Base-by-base conservation (phyloP, 2,113 vertebrate genomes). In the Corynorhinus townsendii region DNA sequence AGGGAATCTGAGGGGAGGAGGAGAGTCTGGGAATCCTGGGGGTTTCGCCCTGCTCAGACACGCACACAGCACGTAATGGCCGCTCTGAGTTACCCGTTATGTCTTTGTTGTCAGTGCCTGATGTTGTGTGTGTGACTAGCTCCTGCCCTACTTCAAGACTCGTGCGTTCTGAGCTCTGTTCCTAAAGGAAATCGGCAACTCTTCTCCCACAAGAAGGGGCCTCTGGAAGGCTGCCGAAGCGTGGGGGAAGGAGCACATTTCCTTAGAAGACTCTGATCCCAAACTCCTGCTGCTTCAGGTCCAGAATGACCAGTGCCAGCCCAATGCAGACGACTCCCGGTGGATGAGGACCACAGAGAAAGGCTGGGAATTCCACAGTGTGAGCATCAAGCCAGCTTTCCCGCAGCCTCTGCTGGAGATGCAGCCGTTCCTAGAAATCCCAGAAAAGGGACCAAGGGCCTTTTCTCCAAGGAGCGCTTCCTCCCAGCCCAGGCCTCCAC, bases 231-330 rank as follows among this genome's bases (percentile, higher is more conserved):
- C 69, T 89, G 45, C 54, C 16, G 45, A 40, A 4, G 5, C 1
- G 0, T n/a, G 7, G 35, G 49, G 20, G 52, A 40, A 96, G 84
- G 38, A 35, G 17, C 38, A 40, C 15, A 2, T 45, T 52, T 73
- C 71, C 16, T 17, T 6, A 20, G 81, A 59, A 80, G 69, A 62
- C 38, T 86, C 86, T 76, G 72, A 71, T 20, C 91, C 64, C 22
- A 12, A 76, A 90, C 56, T 47, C 95, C 43, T 68, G 77, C 92
- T 84, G 33, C 49, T 20, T 2, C 83, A 99, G 99, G 98, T 99
- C 93, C 99, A 99, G 97, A 99, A 99, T 2, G 99, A 99, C 96
- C 99, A 99, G 98, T 99, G 99, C 96, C 99, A 99, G 97, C 98
- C 99, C 54, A 99, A 97, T 1, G 98, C 98, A 73, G 98, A 99